Base-by-base conservation (phyloP, 92 coral and sea anemone genomes). In the Metridium senile region DNA sequence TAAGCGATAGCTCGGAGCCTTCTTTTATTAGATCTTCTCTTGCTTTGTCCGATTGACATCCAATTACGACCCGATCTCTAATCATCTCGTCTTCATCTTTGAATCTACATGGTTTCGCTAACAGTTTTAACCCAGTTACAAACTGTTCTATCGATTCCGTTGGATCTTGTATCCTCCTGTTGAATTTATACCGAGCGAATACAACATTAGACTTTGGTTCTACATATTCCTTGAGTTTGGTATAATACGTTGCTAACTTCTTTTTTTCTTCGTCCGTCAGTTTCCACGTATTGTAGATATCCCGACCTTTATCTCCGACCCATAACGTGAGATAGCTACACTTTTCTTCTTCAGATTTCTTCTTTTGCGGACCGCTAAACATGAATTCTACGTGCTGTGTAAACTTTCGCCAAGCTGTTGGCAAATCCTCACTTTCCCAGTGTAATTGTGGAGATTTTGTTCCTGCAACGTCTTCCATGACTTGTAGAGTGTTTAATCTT, bases 61-160 rank as follows among this genome's bases (percentile, higher is more conserved):
- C 88, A 57, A 78, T 39, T 1, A 82, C 88, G 31, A 79, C 75
- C 66, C 88, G 62, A 65, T 85, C 93, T 74, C 90, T 78, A 29
- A 76, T 86, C 93, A 89, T 89, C 58, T 89, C 82, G 32, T 89
- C 84, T 33, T 65, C 82, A 22, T 82, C 84, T 28, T 68, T 39
- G 47, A 77, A 86, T 30, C 81, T 52, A 74, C 90, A 85, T 57
- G 85, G 85, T 43, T 82, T 81, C 45, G 63, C 83, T 56, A 74
- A 65, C 21, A 83, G 66, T 65, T 76, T 54, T 28, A 84, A 54
- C 27, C 74, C 83, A 22, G 84, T 76, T 8, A 80, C 30, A 58
- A 81, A 86, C 62, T 82, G 86, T 18, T 85, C 79, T 72, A 88
- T 70, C n/a, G 87, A 62, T 47, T 82, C 80, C 27, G 47, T 58